Evolutionary conservation across 2,797 vertebrate species (phyloP).

Genomic region (Aythya fuligula): DNA sequence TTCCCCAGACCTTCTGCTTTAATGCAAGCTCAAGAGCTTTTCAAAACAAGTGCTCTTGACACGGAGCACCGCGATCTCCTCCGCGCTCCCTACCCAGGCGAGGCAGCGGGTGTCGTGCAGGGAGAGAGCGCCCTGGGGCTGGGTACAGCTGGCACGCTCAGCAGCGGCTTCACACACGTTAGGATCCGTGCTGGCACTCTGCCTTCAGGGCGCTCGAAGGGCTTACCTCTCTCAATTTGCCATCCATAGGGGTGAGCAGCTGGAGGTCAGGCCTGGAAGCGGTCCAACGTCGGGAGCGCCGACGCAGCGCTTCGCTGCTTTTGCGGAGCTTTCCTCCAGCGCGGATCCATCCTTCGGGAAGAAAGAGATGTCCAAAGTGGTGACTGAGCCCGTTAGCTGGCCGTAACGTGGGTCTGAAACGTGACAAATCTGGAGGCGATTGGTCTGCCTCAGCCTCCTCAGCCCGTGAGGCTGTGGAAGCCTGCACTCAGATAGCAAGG

Average conservation of each 20-base stretch:
- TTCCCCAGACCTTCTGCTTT: slow-evolving; percentile 20
- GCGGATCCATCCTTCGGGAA: slow-evolving; percentile 40
- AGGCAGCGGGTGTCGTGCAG: background rate
- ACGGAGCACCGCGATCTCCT: slow-evolving; percentile 1
- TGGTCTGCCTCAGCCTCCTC: background rate
- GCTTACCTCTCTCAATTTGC: slow-evolving; percentile 53
- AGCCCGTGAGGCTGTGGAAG: background rate
- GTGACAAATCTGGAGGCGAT: background rate
- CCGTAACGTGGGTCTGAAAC: background rate
- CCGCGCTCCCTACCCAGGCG: background rate
- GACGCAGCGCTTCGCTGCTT: background rate
- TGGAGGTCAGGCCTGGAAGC: background rate
- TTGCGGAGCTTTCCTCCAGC: background rate
- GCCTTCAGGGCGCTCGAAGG: slow-evolving; percentile 2
- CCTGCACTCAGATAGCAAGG: background rate
- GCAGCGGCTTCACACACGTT: background rate
- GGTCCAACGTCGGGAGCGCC: background rate
- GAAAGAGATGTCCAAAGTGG: background rate
- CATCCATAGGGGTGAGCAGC: slow-evolving; percentile 26
- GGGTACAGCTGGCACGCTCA: background rate
- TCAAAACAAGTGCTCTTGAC: slow-evolving; percentile 49
- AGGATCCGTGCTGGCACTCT: background rate
- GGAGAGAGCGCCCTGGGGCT: background rate
- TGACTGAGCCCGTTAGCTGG: background rate
- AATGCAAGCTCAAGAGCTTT: slow-evolving; percentile 49